Percentiles rank a stretch among this genome's conserved stretches.
Conservation (phyloP, 2,113 vertebrate genomes). For the Micronycteris hirsuta region DNA sequence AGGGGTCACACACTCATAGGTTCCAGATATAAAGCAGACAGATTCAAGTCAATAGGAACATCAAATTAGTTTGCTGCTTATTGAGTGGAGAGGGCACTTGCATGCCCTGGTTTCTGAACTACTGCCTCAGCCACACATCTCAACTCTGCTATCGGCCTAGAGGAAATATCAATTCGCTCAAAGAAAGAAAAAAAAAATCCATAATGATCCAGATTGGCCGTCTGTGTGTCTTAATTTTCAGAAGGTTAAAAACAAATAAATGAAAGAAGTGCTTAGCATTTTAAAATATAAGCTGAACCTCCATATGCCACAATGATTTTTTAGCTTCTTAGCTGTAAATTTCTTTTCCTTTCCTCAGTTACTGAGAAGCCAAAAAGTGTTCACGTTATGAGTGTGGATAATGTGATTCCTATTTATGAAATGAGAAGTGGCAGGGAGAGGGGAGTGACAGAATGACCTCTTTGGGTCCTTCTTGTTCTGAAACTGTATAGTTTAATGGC, state of each 20-base stretch:
- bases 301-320: neutral
- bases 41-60: constrained; percentile 62
- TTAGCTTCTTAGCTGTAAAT: neutral
- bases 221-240: constrained; percentile 10
- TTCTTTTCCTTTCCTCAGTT: neutral
- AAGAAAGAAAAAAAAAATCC: neutral
- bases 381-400: neutral
- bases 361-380: neutral
- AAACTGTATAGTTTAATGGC: neutral
- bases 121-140: neutral
- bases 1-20: constrained; percentile 53
- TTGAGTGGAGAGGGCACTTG: constrained; percentile 41
- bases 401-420: neutral
- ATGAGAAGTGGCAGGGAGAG: neutral
- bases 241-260: constrained; percentile 30
- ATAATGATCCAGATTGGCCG: neutral
- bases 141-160: neutral
- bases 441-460: neutral
- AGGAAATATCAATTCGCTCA: constrained; percentile 24
- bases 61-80: constrained; percentile 52
- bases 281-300: neutral
- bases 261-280: neutral
- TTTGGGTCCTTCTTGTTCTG: neutral
- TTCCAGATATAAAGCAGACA: constrained; percentile 51
- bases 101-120: constrained; percentile 17